Conservation (phyloP, 1,140 invertebrate species). For the Colletes gigas region DNA sequence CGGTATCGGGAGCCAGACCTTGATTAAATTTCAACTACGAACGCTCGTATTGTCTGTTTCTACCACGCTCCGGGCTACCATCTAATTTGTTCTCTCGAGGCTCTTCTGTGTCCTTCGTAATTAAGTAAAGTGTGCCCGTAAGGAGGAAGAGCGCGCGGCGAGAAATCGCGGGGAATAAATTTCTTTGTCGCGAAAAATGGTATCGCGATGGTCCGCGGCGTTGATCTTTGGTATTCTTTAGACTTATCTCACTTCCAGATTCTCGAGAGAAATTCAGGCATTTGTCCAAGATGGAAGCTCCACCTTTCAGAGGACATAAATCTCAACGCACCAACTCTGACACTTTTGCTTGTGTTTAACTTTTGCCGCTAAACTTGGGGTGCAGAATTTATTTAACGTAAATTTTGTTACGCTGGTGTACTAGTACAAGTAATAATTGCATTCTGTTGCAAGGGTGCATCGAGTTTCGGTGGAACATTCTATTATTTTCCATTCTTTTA, state of each 20-base stretch:
- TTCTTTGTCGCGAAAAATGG: neutral
- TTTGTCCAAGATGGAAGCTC: too few species aligned
- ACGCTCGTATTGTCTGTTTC: neutral
- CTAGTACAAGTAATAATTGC: too few species aligned
- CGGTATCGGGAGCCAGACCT: slow-evolving; percentile 17
- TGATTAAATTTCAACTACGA: slow-evolving; percentile 34
- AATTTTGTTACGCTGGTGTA: too few species aligned
- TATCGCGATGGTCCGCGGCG: neutral
- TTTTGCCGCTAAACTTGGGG: neutral
- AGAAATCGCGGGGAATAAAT: neutral
- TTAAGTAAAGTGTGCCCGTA: neutral
- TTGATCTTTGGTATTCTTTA: neutral
- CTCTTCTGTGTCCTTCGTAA: neutral
- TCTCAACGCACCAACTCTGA: too few species aligned
- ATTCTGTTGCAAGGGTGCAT: too few species aligned
- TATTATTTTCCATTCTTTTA: too few species aligned
- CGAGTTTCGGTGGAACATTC: too few species aligned
- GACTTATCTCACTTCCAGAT: neutral
- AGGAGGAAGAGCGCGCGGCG: neutral
- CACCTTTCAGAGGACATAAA: too few species aligned
- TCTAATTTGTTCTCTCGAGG: neutral
- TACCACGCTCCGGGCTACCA: neutral
- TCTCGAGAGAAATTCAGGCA: neutral
- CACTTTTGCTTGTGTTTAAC: neutral
- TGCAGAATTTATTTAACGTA: too few species aligned